These are phyloP conservation scores for Lophochroa leadbeateri DNA, from an alignment of 2,113 vertebrate species.

Conservation along the genomic window DNA sequence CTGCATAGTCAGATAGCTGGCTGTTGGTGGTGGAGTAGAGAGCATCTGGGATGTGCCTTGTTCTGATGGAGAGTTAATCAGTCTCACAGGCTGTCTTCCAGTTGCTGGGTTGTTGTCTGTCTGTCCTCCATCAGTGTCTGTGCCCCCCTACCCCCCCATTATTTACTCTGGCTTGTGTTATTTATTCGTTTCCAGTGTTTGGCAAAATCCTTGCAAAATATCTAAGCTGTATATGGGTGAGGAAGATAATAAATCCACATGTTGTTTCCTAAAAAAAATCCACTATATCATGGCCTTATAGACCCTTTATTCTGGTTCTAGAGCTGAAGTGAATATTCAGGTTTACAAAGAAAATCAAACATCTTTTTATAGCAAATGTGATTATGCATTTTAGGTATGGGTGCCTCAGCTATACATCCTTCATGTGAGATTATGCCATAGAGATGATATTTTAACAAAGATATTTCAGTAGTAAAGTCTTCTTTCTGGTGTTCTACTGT, in stretches of 20 bases:
- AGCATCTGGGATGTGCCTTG: neutral
- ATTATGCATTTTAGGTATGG: neutral
- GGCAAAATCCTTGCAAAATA: neutral
- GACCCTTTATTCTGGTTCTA: neutral
- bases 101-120: neutral
- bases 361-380: neutral
- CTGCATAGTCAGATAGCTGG: neutral
- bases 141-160: accelerated
- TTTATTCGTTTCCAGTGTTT: neutral
- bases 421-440: neutral
- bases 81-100: neutral
- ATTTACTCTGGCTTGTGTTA: neutral
- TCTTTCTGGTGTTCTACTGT: neutral
- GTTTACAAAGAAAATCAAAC: neutral
- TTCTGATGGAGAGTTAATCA: neutral
- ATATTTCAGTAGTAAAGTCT: neutral
- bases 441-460: neutral
- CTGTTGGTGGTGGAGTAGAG: neutral
- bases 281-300: neutral
- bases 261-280: neutral
- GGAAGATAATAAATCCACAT: neutral
- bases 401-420: neutral
- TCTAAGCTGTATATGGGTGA: neutral
- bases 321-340: neutral
- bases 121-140: neutral